Percentiles rank a stretch among this genome's conserved stretches.
These are phyloP conservation scores for Prenolepis imparis DNA, from an alignment of 2,888 invertebrate species.

Conservation along the genomic window DNA sequence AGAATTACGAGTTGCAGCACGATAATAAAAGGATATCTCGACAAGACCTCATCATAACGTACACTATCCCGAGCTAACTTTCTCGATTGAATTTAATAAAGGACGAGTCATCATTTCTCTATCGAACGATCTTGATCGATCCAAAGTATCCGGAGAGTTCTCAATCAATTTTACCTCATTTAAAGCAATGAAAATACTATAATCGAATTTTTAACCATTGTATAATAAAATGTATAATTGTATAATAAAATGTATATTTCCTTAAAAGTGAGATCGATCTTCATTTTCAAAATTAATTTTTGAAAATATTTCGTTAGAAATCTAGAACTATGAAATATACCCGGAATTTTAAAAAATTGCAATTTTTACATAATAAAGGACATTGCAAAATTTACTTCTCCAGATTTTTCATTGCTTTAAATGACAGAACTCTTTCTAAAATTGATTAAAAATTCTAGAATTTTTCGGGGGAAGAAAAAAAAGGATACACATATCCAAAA, in stretches of 20 bases:
- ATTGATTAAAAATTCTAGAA: neutral
- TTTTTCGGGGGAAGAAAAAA: too few relatives aligned
- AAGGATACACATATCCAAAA: neutral
- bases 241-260: neutral
- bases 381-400: neutral
- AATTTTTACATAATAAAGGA: neutral
- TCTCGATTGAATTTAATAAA: conserved; percentile 48
- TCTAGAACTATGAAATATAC: neutral
- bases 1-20: conserved; percentile 33
- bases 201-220: neutral
- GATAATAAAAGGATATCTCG: conserved; percentile 42
- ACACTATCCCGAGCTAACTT: conserved; percentile 39
- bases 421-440: neutral
- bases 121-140: conserved; percentile 6
- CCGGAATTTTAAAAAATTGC: neutral
- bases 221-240: neutral
- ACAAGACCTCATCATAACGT: neutral
- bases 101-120: neutral
- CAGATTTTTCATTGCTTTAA: neutral
- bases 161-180: neutral
- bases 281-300: neutral
- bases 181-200: neutral
- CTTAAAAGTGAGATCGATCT: neutral
- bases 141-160: neutral
- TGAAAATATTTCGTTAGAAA: too few relatives aligned